phyloP scores from a whole-genome alignment of 2,113 vertebrate species.

The Panurus biarmicus region DNA sequence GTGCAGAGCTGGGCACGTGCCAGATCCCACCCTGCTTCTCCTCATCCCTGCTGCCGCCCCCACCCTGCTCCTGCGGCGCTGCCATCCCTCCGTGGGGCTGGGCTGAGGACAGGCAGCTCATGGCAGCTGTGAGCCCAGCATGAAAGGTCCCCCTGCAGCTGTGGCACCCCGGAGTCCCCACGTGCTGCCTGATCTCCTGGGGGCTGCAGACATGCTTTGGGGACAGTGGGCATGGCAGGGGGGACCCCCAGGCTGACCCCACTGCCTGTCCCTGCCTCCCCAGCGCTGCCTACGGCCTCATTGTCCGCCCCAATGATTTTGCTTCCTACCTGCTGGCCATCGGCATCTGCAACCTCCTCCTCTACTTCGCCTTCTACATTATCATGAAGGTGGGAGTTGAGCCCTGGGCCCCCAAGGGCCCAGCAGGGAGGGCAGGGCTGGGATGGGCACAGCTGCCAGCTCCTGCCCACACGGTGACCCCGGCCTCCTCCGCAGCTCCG shows the following conservation, averaged over 20 bases:
- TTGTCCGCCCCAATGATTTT: conserved; percentile 90
- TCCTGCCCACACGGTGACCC: background rate
- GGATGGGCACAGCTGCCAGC: background rate
- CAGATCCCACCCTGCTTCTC: background rate
- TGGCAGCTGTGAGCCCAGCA: background rate
- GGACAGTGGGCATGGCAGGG: rapidly evolving
- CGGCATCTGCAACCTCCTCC: conserved; percentile 96
- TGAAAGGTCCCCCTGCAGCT: background rate
- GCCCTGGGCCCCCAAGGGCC: rapidly evolving
- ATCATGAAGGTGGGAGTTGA: conserved; percentile 88
- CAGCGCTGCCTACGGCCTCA: conserved; percentile 91
- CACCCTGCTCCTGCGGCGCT: rapidly evolving
- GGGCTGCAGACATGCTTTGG: background rate
- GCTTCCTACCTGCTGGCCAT: conserved; percentile 96
- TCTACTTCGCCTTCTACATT: conserved; percentile 98
- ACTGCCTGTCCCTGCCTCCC: background rate
- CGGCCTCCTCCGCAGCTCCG: conserved; percentile 55
- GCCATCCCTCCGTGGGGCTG: rapidly evolving
- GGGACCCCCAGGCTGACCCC: background rate
- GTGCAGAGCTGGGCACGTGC: conserved; percentile 7
- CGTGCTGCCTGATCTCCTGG: rapidly evolving
- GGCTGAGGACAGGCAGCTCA: background rate
- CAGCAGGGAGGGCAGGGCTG: background rate
- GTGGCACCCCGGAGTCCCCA: background rate
- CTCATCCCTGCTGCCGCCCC: background rate